phyloP scores from a whole-genome alignment of 2,888 invertebrate species.

The Pecten maximus region DNA sequence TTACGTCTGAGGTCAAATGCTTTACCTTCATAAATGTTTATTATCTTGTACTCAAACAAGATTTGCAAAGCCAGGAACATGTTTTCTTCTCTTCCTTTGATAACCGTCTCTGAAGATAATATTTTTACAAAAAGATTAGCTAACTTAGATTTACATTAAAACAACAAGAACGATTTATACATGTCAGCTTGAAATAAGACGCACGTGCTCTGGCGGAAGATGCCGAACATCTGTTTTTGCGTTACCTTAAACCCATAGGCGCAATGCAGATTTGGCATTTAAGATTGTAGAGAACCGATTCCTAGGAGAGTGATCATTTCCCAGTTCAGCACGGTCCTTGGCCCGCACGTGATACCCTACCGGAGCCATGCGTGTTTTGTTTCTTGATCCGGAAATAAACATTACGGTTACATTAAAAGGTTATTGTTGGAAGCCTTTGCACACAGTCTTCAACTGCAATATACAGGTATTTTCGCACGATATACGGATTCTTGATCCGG shows the following conservation, averaged over 20 bases:
- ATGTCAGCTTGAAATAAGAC: not conserved
- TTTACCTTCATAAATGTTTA: constrained; percentile 11
- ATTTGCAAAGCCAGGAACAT: not conserved
- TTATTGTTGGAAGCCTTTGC: not conserved
- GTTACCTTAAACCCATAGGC: not conserved
- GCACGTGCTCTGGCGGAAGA: constrained; percentile 2
- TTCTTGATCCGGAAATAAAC: constrained; percentile 30
- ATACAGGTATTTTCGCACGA: not conserved
- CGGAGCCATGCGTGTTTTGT: not conserved
- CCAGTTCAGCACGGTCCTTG: not conserved
- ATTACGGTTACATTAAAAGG: not conserved
- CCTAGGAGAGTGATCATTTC: not conserved
- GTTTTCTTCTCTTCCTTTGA: not conserved
- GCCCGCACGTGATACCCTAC: not conserved
- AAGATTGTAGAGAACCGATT: not conserved
- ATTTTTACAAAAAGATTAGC: constrained; percentile 9
- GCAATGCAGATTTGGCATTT: not conserved
- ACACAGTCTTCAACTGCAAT: not conserved
- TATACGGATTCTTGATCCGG: not conserved
- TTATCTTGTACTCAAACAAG: constrained; percentile 2
- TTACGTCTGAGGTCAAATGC: not conserved
- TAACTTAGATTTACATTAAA: constrained; percentile 7
- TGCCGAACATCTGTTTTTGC: not conserved
- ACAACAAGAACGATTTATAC: constrained; percentile 29
- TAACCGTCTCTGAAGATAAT: constrained; percentile 11